Evolutionary conservation across 2,888 invertebrate genomes (phyloP).

Genomic region (Synergus laeviventris): DNA sequence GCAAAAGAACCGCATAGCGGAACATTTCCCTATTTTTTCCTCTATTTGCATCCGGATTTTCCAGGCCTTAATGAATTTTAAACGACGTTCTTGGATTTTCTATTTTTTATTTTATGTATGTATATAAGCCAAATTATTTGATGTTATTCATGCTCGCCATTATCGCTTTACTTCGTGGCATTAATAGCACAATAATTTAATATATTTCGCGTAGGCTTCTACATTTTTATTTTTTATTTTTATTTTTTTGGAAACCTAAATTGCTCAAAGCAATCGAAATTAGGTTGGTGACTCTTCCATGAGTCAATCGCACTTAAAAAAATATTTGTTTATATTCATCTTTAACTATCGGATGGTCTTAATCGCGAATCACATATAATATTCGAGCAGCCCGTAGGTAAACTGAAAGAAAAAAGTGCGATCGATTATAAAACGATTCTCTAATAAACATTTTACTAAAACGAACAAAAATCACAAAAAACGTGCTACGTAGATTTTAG

Average conservation of each 20-base stretch:
- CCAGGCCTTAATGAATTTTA: slow-evolving; percentile 34
- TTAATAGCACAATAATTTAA: slow-evolving; percentile 39
- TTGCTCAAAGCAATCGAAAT: slow-evolving; percentile 25
- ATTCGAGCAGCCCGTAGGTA: slow-evolving; percentile 14
- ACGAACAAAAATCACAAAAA: slow-evolving; percentile 9
- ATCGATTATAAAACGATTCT: slow-evolving; percentile 15
- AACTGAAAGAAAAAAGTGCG: slow-evolving; percentile 22
- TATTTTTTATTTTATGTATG: slow-evolving; percentile 35
- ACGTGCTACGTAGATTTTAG: slow-evolving; percentile 39
- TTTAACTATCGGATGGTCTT: slow-evolving; percentile 1
- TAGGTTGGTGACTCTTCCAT: not conserved
- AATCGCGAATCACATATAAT: not conserved
- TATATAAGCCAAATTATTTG: slow-evolving; percentile 40
- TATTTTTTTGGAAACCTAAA: slow-evolving; percentile 42
- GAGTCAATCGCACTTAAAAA: not conserved
- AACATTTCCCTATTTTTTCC: slow-evolving; percentile 27
- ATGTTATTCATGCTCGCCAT: slow-evolving; percentile 36
- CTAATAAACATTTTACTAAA: slow-evolving; percentile 22
- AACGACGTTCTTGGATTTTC: slow-evolving; percentile 37
- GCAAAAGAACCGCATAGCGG: slow-evolving; percentile 12
- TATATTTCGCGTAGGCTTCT: slow-evolving; percentile 39
- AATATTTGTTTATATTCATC: not conserved
- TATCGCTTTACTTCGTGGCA: slow-evolving; percentile 37
- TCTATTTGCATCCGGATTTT: slow-evolving; percentile 28
- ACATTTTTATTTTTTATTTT: slow-evolving; percentile 42